A percentile compares a stretch with the other conserved stretches of the same genome.
Conservation (phyloP, 2,113 vertebrate species). For the Promerops cafer region DNA sequence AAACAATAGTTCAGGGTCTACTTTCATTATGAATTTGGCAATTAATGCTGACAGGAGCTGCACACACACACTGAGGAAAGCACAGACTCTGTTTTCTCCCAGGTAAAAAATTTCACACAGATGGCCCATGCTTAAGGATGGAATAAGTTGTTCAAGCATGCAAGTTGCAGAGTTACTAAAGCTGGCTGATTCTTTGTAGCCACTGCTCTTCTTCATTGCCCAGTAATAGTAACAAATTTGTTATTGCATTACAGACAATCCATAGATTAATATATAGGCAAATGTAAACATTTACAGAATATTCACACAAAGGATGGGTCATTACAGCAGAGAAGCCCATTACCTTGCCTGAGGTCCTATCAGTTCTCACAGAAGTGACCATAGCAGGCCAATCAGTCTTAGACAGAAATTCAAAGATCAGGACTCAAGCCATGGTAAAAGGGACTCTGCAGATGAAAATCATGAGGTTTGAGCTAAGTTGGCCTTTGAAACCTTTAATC, state of each 20-base stretch:
- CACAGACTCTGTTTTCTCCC: not conserved
- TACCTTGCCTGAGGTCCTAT: not conserved
- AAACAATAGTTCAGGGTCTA: not conserved
- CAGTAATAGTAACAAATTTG: not conserved
- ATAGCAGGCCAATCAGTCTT: not conserved
- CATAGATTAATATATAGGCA: not conserved
- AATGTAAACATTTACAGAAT: not conserved
- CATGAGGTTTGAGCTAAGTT: not conserved
- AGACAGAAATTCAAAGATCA: not conserved
- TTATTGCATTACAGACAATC: not conserved
- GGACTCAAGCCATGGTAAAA: not conserved
- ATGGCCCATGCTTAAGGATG: not conserved
- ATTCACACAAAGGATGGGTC: not conserved
- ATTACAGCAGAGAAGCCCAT: not conserved
- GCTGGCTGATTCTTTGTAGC: not conserved
- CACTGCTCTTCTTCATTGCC: not conserved
- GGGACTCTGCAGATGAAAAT: not conserved
- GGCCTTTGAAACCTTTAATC: not conserved
- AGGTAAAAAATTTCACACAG: not conserved
- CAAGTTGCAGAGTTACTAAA: not conserved
- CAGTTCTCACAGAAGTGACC: not conserved
- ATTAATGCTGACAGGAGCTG: not conserved
- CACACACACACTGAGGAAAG: not conserved
- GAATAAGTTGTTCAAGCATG: not conserved
- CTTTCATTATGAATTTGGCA: not conserved